Base-by-base conservation (phyloP, 2,113 vertebrate species). In the Pavo muticus region DNA sequence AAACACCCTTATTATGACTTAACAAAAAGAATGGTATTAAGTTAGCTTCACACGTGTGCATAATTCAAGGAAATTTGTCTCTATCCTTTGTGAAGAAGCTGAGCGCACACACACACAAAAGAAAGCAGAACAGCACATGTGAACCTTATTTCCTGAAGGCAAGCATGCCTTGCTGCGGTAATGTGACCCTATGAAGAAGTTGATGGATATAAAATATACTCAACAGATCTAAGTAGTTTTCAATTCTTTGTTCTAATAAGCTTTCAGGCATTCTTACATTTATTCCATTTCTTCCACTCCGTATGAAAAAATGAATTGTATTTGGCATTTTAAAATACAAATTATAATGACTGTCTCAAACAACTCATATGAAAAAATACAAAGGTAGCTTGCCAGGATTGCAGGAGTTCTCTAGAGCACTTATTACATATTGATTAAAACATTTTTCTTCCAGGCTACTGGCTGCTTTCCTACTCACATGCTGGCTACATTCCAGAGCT, bases 391-490 rank as follows among this genome's bases (percentile, higher is more conserved):
- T 82, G 40, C 84, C 68, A 91, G 68, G 39, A 87, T 47, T 83
- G 70, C 24, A 27, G 60, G 45, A 64, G 47, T 11, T 71, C 69
- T 94, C 39, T 37, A 50, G 23, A 80, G 42, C 35, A 87, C 39
- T 91, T 89, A 93, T 82, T 95, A 93, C 68, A 65, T 44, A 87
- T 48, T 88, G 94, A 96, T 93, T 72, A 78, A 94, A 91, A 71
- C 74, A 84, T 80, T 88, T 83, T 42, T 88, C 64, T 93, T 91
- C 30, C 37, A 71, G 87, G 93, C 65, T 88, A 80, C 35, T 96
- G 95, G 95, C 95, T 50, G 23, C 47, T 56, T 95, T 95, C 93
- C 96, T 95, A 52, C 77, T 81, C 75, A 93, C 87, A 93, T 64
- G 15, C 75, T 94, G 93, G 94, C 85, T 65, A 21, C 37, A 56